Evolutionary conservation across 2,113 vertebrate species (phyloP).

Genomic region (Trinectes maculatus): DNA sequence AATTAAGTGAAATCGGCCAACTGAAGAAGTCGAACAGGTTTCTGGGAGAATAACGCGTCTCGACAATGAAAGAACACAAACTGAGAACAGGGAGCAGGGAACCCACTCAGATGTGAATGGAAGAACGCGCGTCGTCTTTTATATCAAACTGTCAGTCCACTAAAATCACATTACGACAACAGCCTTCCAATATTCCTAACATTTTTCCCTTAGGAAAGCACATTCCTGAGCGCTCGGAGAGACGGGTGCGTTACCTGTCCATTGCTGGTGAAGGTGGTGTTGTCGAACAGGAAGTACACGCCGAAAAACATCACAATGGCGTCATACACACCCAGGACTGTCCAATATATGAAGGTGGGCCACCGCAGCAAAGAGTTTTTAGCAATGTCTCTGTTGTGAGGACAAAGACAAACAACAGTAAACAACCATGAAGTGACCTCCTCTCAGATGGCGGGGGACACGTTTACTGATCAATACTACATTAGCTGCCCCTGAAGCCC

Average conservation of each 20-base stretch:
- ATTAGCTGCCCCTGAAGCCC: neutral
- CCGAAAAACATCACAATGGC: slow-evolving; percentile 97
- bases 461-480: neutral
- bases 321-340: slow-evolving; percentile 91
- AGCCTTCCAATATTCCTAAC: too few species aligned
- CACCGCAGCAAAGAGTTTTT: slow-evolving; percentile 94
- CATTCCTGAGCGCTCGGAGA: too few species aligned
- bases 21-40: slow-evolving; percentile 66
- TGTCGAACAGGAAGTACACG: slow-evolving; percentile 95
- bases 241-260: slow-evolving; percentile 88
- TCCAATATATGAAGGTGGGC: slow-evolving; percentile 95
- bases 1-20: slow-evolving; percentile 59
- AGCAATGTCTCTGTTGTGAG: slow-evolving; percentile 88
- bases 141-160: neutral
- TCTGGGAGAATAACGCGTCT: slow-evolving; percentile 22
- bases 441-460: neutral
- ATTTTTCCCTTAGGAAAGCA: too few species aligned
- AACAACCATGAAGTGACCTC: neutral
- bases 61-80: slow-evolving; percentile 75
- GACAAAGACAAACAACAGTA: neutral
- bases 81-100: slow-evolving; percentile 77
- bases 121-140: neutral
- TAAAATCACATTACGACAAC: neutral
- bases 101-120: slow-evolving; percentile 52
- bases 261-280: slow-evolving; percentile 93